Evolutionary conservation across 2,888 invertebrate genomes (phyloP), one percentile per base, ranked within the genome.

Genomic region (Aphodius granarius): DNA sequence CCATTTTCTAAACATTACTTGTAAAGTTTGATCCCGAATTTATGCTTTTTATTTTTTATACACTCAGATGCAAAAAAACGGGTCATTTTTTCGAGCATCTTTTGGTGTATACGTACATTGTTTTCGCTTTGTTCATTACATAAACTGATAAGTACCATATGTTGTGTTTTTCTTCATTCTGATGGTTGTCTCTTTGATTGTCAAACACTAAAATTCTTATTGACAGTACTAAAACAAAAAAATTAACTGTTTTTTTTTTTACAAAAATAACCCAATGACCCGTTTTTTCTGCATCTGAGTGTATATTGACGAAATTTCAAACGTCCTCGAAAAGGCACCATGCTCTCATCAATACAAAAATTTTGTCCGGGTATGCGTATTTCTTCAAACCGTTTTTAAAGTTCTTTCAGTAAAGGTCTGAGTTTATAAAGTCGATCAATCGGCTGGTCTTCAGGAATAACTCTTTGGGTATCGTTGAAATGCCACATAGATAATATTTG

Each of bases 281-380:
- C n/a, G n/a, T n/a, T n/a, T n/a, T n/a, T n/a, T n/a, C n/a, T n/a
- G n/a, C n/a, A n/a, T n/a, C n/a, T n/a, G n/a, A n/a, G n/a, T n/a
- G n/a, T n/a, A n/a, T n/a, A n/a, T n/a, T n/a, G n/a, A n/a, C n/a
- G 72, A 22, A 5, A 78, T 20, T 18, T 78, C 21, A 23, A 62
- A 78, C 70, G 76, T 75, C 22, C 74, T 70, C 22, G 76, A 78
- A 22, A 66, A 18, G 22, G 74, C 63, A 15, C 76, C 68, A 76
- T 75, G 16, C 76, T 80, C 75, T 79, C 80, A 66, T 78, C 82
- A 20, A 81, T 81, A 77, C 75, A 80, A 73, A 80, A 66, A 66
- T 74, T 77, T 81, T 75, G 62, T 72, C 78, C 62, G 80, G 80
- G 19, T 15, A 16, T 63, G 17, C 13, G 15, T 72, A 72, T n/a